Percentiles rank a stretch among this genome's conserved stretches.
These are phyloP conservation scores for Montifringilla adamsi DNA, from an alignment of 2,113 vertebrate species.

Conservation along the genomic window DNA sequence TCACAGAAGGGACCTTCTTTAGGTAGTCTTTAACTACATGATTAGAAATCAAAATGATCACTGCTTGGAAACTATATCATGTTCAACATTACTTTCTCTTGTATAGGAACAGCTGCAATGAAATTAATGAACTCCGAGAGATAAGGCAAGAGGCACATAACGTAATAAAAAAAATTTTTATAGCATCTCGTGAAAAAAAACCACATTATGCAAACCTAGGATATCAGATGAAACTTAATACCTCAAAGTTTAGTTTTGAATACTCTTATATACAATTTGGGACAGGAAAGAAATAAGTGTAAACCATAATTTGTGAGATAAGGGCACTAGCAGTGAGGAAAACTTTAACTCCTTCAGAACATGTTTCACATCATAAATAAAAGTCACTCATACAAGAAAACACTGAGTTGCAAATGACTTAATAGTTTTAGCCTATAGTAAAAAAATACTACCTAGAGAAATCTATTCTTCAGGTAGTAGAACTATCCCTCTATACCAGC, in stretches of 20 bases:
- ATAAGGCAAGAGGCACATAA: neutral
- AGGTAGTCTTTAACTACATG: neutral
- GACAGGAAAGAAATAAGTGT: neutral
- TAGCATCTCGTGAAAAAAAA: fast-evolving
- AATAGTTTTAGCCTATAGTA: neutral
- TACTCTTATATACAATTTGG: neutral
- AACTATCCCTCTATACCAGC: neutral
- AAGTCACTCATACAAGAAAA: neutral
- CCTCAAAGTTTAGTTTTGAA: neutral
- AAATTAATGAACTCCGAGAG: neutral
- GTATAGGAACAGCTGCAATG: neutral
- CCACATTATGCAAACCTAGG: neutral
- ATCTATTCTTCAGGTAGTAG: neutral
- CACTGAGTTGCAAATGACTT: neutral
- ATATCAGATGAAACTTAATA: neutral
- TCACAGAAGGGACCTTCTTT: neutral
- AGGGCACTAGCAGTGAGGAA: neutral
- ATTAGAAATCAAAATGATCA: neutral
- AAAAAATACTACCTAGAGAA: neutral
- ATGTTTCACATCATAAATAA: neutral
- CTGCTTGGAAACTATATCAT: neutral
- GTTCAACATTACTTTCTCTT: neutral
- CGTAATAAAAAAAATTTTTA: neutral
- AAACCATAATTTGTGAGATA: neutral
- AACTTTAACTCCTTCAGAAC: neutral